A percentile compares a stretch with the other conserved stretches of the same genome.
phyloP scores from a whole-genome alignment of 2,113 vertebrate species.

The Brienomyrus longianalis region DNA sequence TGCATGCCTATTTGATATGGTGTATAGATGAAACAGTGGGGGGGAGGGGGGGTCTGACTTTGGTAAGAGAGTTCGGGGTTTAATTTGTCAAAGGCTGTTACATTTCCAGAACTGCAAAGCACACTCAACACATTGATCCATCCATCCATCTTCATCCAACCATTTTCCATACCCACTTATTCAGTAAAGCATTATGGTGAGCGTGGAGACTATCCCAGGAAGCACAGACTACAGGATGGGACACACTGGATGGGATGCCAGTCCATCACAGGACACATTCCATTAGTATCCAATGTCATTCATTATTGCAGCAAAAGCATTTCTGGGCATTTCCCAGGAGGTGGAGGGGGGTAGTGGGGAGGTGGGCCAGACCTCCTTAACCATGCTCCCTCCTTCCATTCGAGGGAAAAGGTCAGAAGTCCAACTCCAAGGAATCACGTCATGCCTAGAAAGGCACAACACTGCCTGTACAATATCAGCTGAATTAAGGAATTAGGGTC shows the following conservation, averaged over 20 bases:
- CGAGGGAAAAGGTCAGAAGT: no score
- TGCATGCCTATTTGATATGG: neutral
- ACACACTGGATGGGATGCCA: neutral
- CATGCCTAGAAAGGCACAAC: no score
- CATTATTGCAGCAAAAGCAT: neutral
- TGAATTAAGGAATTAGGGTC: no score
- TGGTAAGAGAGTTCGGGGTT: neutral
- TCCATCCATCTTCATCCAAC: neutral
- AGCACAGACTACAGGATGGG: neutral
- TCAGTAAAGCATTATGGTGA: neutral
- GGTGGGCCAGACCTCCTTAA: no score
- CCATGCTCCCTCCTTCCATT: no score
- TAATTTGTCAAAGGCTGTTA: neutral
- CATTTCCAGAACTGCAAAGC: neutral
- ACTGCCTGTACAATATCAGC: no score
- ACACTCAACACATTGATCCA: neutral
- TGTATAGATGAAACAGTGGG: neutral
- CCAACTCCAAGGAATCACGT: no score
- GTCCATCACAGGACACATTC: neutral
- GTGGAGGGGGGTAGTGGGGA: no score
- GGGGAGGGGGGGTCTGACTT: neutral
- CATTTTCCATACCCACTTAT: neutral
- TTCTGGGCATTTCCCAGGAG: neutral
- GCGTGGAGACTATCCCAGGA: neutral
- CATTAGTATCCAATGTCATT: neutral